These are phyloP conservation scores for Nesometra sesokonis DNA, from an alignment of 35 echinoderm and acorn worm genomes.

Conservation along the genomic window DNA sequence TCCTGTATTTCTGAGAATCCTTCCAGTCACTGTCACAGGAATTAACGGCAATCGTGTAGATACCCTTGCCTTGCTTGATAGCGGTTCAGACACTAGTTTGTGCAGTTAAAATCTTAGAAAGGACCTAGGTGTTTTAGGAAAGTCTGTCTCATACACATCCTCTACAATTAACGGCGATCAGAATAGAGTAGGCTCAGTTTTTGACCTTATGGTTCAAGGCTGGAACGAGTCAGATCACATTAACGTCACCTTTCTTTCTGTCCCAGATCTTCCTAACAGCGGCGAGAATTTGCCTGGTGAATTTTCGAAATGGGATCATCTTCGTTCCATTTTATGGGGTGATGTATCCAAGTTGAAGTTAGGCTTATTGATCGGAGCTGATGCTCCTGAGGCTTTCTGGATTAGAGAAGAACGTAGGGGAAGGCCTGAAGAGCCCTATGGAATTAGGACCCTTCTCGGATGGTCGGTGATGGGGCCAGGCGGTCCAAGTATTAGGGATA, in stretches of 20 bases:
- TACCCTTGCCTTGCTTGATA: conserved; percentile 22
- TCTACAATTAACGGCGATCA: conserved; percentile 19
- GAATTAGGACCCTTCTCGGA: background rate
- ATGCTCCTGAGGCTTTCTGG: background rate
- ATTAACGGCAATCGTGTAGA: conserved; percentile 16
- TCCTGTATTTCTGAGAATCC: background rate
- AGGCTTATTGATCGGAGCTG: background rate
- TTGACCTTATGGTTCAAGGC: conserved; percentile 14
- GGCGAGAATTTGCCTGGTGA: background rate
- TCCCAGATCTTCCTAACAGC: conserved; percentile 14
- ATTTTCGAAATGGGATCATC: conserved; percentile 12
- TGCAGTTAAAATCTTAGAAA: conserved; percentile 1
- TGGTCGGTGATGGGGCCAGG: background rate
- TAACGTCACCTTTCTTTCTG: conserved; percentile 3
- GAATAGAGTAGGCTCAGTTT: background rate
- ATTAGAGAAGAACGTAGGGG: background rate
- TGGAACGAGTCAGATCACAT: conserved; percentile 1
- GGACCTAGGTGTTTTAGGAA: conserved; percentile 14
- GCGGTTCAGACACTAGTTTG: conserved; percentile 32
- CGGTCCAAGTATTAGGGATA: background rate
- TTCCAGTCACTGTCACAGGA: background rate
- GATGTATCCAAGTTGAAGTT: background rate
- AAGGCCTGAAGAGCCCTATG: background rate
- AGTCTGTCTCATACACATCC: conserved; percentile 16
- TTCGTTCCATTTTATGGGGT: background rate